These are phyloP conservation scores for Kryptolebias marmoratus DNA, from an alignment of 2,113 vertebrate genomes.

Conservation along the genomic window DNA sequence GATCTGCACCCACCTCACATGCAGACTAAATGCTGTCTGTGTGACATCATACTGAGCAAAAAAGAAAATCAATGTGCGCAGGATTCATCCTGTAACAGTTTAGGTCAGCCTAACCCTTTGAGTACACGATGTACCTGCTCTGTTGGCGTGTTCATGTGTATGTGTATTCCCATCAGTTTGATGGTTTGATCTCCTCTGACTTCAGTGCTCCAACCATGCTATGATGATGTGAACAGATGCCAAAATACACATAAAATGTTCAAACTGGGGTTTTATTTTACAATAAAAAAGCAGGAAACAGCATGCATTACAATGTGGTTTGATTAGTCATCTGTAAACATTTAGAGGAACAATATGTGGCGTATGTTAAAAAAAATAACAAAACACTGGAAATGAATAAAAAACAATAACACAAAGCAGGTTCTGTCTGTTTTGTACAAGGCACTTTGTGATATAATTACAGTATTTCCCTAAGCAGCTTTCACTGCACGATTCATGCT, in stretches of 20 bases:
- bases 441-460: constrained; percentile 12
- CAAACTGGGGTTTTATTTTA: constrained; percentile 40
- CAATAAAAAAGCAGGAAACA: neutral
- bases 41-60: neutral
- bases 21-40: constrained; percentile 3
- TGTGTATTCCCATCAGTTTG: neutral
- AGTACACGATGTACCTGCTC: neutral
- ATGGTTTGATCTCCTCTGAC: constrained; percentile 4
- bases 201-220: neutral
- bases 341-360: neutral
- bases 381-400: neutral
- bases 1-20: constrained; percentile 5
- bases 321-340: constrained; percentile 19
- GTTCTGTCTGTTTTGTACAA: constrained; percentile 1
- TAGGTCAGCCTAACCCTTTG: constrained; percentile 23
- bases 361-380: neutral
- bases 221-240: constrained; percentile 23
- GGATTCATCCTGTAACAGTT: constrained; percentile 18
- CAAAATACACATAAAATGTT: constrained; percentile 17
- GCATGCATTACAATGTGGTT: neutral
- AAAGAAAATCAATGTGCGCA: neutral
- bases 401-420: neutral
- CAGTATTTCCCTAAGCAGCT: constrained; percentile 23
- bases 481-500: constrained; percentile 23
- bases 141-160: neutral